Percentiles rank a stretch among this genome's conserved stretches.
These are phyloP conservation scores for Metalampra italica DNA, from an alignment of 2,888 invertebrate species.

Conservation along the genomic window DNA sequence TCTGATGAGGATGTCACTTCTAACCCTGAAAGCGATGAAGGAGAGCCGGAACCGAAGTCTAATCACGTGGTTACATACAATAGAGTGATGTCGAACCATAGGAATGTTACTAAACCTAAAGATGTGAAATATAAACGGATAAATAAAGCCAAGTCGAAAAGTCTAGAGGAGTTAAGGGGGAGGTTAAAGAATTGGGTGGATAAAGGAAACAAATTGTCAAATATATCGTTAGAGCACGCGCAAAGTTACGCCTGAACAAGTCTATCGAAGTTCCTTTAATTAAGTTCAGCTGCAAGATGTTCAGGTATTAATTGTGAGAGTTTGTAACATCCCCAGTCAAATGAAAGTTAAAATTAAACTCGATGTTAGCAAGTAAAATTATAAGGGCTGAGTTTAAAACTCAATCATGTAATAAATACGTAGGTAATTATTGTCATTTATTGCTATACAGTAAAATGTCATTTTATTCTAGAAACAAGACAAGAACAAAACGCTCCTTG, in stretches of 20 bases:
- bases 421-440: background rate
- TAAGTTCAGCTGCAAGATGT: conserved; percentile 19
- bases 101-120: conserved; percentile 93
- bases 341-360: background rate
- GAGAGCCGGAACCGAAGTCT: conserved; percentile 53
- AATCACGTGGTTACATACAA: conserved; percentile 87
- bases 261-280: conserved; percentile 45
- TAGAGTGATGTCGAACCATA: conserved; percentile 93
- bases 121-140: conserved; percentile 95
- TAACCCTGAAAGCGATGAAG: conserved; percentile 63
- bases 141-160: conserved; percentile 94
- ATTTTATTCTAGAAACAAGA: background rate
- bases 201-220: conserved; percentile 84
- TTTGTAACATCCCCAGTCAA: background rate
- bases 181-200: conserved; percentile 92
- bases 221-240: conserved; percentile 83
- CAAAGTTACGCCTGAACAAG: conserved; percentile 78
- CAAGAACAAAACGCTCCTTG: background rate
- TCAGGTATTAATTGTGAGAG: conserved; percentile 2
- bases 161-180: conserved; percentile 89
- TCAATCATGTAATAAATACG: background rate
- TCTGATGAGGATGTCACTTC: conserved; percentile 67
- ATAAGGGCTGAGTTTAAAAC: background rate
- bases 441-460: background rate
- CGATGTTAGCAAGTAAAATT: background rate